Conservation (phyloP, 2,113 vertebrate genomes). For the Psittacula cyanocephala region DNA sequence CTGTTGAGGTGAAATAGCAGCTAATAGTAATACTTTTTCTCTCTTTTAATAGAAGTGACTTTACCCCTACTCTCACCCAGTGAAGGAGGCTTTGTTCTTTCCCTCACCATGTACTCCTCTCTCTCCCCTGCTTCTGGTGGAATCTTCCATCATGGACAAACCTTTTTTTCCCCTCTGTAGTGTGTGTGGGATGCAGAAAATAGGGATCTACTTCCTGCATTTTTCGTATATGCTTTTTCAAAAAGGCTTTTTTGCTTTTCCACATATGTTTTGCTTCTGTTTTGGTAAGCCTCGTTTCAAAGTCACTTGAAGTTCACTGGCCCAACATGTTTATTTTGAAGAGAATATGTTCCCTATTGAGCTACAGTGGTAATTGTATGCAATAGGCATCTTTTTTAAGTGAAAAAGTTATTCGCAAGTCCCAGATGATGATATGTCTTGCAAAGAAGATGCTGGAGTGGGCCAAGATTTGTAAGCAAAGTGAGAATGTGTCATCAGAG, state of each 20-base stretch:
- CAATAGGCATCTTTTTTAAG: not conserved
- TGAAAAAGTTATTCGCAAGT: not conserved
- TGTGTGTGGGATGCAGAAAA: not conserved
- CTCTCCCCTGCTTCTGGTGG: not conserved
- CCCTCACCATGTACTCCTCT: not conserved
- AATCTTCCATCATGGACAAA: not conserved
- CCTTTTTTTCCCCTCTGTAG: not conserved
- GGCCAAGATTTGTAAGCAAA: not conserved
- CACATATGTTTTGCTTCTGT: not conserved
- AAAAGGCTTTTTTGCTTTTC: not conserved
- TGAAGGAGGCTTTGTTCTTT: not conserved
- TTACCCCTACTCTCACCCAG: fast-evolving
- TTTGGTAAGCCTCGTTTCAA: not conserved
- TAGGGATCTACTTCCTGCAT: not conserved
- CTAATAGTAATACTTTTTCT: not conserved
- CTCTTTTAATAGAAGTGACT: not conserved
- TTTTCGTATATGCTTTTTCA: not conserved
- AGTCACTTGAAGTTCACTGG: not conserved
- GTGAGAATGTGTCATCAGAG: not conserved
- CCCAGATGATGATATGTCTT: not conserved
- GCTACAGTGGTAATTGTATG: not conserved
- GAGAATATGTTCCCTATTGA: not conserved
- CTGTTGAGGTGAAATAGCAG: not conserved
- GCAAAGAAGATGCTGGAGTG: not conserved
- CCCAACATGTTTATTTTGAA: not conserved